A percentile compares a stretch with the other conserved stretches of the same genome.
Conservation (phyloP, 2,888 invertebrate species). For the Brachyptera risi region DNA sequence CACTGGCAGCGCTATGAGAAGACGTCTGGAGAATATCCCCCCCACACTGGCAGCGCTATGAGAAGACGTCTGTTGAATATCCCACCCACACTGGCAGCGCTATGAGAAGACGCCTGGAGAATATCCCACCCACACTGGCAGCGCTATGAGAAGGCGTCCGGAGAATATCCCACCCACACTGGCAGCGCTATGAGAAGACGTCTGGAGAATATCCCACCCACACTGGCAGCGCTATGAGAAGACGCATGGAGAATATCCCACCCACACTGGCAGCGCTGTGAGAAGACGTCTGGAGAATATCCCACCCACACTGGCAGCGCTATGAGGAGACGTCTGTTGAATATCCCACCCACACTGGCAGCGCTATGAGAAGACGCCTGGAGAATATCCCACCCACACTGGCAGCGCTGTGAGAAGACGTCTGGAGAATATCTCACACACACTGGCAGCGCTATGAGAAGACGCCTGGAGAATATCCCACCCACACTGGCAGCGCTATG, state of each 20-base stretch:
- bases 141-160: not conserved
- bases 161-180: not conserved
- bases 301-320: not conserved
- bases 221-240: not conserved
- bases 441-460: not conserved
- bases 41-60: not conserved
- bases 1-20: not conserved
- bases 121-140: not conserved
- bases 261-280: not conserved
- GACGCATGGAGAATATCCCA: not conserved
- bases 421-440: not conserved
- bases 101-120: not conserved
- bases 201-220: not conserved
- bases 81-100: not conserved
- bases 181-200: not conserved
- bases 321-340: not conserved
- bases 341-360: not conserved
- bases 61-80: not conserved
- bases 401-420: not conserved
- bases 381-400: not conserved
- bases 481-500: not conserved
- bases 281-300: not conserved
- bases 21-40: not conserved
- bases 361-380: not conserved
- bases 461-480: not conserved